Evolutionary conservation across 2,113 vertebrate genomes (phyloP), one percentile per base, ranked within the genome.

Genomic region (Cephalopterus ornatus): DNA sequence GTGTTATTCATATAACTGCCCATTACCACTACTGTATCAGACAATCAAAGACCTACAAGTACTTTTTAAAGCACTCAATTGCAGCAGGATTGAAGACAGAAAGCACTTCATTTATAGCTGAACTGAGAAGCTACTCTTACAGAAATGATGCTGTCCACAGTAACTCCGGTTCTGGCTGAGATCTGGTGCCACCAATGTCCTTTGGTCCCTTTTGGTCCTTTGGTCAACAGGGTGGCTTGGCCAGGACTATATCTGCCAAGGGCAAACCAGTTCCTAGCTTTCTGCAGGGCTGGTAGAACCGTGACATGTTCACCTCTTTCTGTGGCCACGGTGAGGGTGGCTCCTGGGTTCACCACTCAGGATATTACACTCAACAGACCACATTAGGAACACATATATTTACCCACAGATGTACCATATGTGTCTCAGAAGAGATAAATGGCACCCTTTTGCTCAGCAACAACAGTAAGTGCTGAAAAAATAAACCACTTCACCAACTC

Each of bases 401-500:
- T 80, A 76, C 41, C 22, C 49, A 56, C 20, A 53, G 6, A 13
- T 42, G 28, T 55, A 32, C 46, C 33, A 8, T 33, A 47, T 17
- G 12, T 17, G 33, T 53, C 21, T 58, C 28, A 86, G 17, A 52
- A 49, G 46, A 85, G 18, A 80, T 22, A 95, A 91, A 53, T 11
- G 5, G 22, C 22, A 91, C 9, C 17, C 5, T 89, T 6, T 14
- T 53, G 17, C 8, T 92, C 44, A 70, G 32, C 32, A 88, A 85
- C n/a, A 86, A 71, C 11, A 78, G 21, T 19, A 67, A 67, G 35
- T 58, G 41, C 44, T 63, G 56, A 74, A 89, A 74, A 82, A 67
- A 61, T 44, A 96, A 96, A 83, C 3, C 42, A 42, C 53, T 61
- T 95, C n/a, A 37, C 77, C 92, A 80, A 73, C 37, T 72, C 11